Evolutionary conservation across 2,797 vertebrate genomes (phyloP).

Genomic region (Gymnodraco acuticeps): DNA sequence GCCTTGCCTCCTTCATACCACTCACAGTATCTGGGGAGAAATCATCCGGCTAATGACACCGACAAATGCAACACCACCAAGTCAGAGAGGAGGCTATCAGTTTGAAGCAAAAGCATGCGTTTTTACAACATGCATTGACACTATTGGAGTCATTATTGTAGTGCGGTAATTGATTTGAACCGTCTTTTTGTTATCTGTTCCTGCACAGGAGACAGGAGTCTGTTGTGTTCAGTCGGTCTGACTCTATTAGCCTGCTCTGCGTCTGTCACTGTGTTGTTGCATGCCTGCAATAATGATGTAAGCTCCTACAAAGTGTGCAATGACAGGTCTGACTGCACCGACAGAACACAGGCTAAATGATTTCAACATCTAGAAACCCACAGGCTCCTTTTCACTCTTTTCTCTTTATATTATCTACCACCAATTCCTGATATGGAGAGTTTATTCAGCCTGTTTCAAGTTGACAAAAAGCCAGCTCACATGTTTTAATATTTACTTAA

Average conservation of each 20-base stretch:
- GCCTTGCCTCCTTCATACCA: constrained; percentile 43
- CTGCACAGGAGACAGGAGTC: constrained; percentile 16
- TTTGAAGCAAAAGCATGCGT: constrained; percentile 28
- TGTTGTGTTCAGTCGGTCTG: constrained; percentile 39
- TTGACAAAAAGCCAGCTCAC: neutral
- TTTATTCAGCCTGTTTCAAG: neutral
- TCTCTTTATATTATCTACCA: constrained; percentile 5
- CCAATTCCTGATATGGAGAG: neutral
- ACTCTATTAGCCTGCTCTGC: constrained; percentile 32
- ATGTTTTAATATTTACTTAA: neutral
- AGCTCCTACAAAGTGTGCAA: constrained; percentile 34
- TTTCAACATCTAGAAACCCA: constrained; percentile 25
- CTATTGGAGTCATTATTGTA: constrained; percentile 1
- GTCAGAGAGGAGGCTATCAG: constrained; percentile 40
- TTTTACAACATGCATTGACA: constrained; percentile 6
- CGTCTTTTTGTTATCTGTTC: constrained; percentile 2
- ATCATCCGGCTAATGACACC: constrained; percentile 48
- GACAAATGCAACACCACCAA: constrained; percentile 52
- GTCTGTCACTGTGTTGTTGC: constrained; percentile 29
- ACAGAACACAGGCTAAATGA: constrained; percentile 43
- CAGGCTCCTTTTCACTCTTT: constrained; percentile 10
- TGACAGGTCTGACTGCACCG: constrained; percentile 29
- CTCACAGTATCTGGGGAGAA: constrained; percentile 43
- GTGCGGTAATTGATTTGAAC: constrained; percentile 12
- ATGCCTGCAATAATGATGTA: constrained; percentile 40